These are phyloP conservation scores for Cantharis flavilabris DNA, from an alignment of 2,888 invertebrate genomes.

Conservation along the genomic window DNA sequence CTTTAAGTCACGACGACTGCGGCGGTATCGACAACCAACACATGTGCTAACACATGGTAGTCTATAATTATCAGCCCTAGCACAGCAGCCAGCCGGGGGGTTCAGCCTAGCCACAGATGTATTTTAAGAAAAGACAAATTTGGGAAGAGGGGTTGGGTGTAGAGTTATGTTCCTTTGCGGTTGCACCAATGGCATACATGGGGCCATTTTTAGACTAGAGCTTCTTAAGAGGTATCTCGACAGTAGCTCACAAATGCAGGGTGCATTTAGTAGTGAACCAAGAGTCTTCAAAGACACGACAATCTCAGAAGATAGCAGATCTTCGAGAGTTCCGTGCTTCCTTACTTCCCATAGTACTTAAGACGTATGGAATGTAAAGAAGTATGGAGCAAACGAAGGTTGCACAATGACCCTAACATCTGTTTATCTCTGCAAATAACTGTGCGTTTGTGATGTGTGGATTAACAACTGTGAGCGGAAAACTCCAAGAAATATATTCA, in stretches of 20 bases:
- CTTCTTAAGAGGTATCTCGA: conserved; percentile 48
- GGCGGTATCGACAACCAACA: conserved; percentile 19
- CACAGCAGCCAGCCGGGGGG: conserved; percentile 38
- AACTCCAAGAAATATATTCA: too few species aligned
- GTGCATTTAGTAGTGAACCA: conserved; percentile 44
- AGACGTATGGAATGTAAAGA: conserved; percentile 96
- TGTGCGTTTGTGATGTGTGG: background rate
- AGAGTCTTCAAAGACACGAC: conserved; percentile 58
- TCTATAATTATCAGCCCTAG: conserved; percentile 40
- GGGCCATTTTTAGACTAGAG: conserved; percentile 57
- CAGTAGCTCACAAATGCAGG: conserved; percentile 45
- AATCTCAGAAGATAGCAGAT: conserved; percentile 57
- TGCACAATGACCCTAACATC: conserved; percentile 16
- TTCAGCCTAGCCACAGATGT: conserved; percentile 58
- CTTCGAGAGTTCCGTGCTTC: conserved; percentile 84
- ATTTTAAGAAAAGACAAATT: conserved; percentile 86
- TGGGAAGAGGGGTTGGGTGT: conserved; percentile 62
- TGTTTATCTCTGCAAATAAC: conserved; percentile 14
- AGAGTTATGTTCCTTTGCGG: conserved; percentile 40
- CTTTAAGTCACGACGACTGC: conserved; percentile 1
- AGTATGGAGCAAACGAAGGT: conserved; percentile 78
- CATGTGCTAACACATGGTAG: conserved; percentile 37
- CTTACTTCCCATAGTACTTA: conserved; percentile 92
- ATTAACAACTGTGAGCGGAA: background rate
- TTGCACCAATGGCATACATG: conserved; percentile 53